phyloP scores from a whole-genome alignment of 2,797 vertebrate species.

The Gobionotothen gibberifrons region DNA sequence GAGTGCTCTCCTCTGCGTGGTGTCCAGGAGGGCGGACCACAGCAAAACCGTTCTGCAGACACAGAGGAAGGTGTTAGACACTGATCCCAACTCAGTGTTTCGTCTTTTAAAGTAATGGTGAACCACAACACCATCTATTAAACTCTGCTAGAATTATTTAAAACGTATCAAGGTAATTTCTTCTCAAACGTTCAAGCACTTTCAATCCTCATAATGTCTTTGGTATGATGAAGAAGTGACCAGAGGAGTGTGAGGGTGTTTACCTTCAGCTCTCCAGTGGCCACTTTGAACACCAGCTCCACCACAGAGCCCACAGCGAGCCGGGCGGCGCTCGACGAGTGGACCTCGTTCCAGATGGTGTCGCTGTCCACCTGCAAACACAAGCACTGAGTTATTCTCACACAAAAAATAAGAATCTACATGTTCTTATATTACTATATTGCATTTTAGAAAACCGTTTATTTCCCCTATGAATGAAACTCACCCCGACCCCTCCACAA shows the following conservation, averaged over 20 bases:
- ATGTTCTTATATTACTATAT: neutral
- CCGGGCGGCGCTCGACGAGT: slow-evolving; percentile 94
- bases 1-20: slow-evolving; percentile 97
- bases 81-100: neutral
- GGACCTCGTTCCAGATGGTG: slow-evolving; percentile 99
- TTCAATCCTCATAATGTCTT: neutral
- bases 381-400: neutral
- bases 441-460: neutral
- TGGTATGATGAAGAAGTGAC: neutral
- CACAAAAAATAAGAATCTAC: neutral
- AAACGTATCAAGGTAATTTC: neutral
- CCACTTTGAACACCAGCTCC: slow-evolving; percentile 97
- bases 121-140: neutral
- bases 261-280: slow-evolving; percentile 95
- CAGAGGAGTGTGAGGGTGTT: fast-evolving
- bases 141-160: neutral
- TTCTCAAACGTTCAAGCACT: neutral
- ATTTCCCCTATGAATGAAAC: slow-evolving; percentile 40
- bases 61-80: slow-evolving; percentile 32
- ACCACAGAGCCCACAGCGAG: slow-evolving; percentile 96
- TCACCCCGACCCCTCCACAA: slow-evolving; percentile 94
- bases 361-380: slow-evolving; percentile 93
- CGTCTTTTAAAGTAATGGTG: slow-evolving; percentile 11
- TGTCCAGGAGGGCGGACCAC: slow-evolving; percentile 98
- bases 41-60: slow-evolving; percentile 93